Conservation (phyloP, 2,797 vertebrate genomes). For the Linurgus olivaceus region DNA sequence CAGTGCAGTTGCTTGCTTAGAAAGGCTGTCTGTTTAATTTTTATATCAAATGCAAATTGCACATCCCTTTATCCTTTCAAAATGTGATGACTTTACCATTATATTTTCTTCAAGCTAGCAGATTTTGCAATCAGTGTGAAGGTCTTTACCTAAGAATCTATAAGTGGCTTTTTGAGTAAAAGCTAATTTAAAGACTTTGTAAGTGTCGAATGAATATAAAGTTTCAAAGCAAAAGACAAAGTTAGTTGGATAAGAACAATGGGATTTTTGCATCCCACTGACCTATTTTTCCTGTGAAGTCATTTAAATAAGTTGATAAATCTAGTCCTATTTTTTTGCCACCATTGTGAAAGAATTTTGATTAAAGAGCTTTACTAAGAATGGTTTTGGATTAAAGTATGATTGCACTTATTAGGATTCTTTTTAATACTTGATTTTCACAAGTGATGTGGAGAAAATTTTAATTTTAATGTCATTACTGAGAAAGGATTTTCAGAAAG, state of each 20-base stretch:
- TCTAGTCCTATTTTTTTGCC: slow-evolving; percentile 9
- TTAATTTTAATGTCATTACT: neutral
- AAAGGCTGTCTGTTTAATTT: neutral
- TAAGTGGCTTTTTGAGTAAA: neutral
- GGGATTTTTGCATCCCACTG: slow-evolving; percentile 2
- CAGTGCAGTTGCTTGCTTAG: neutral
- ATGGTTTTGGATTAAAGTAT: slow-evolving; percentile 18
- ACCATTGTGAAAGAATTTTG: neutral
- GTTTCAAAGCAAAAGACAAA: slow-evolving; percentile 1
- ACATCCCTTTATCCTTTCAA: neutral
- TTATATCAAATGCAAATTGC: neutral
- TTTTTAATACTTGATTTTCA: slow-evolving; percentile 28
- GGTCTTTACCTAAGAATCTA: neutral
- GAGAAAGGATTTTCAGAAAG: slow-evolving; percentile 10
- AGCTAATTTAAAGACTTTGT: neutral
- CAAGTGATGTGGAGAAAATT: slow-evolving; percentile 28
- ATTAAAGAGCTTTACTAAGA: slow-evolving; percentile 33
- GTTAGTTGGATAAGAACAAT: neutral
- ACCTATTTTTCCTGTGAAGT: slow-evolving; percentile 49
- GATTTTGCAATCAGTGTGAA: neutral
- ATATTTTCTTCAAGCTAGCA: neutral
- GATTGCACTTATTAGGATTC: slow-evolving; percentile 27
- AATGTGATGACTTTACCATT: neutral
- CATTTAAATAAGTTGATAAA: slow-evolving; percentile 52
- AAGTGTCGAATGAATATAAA: neutral